Evolutionary conservation across 1,140 invertebrate genomes (phyloP).

Genomic region (Rhizoglyphus robini): DNA sequence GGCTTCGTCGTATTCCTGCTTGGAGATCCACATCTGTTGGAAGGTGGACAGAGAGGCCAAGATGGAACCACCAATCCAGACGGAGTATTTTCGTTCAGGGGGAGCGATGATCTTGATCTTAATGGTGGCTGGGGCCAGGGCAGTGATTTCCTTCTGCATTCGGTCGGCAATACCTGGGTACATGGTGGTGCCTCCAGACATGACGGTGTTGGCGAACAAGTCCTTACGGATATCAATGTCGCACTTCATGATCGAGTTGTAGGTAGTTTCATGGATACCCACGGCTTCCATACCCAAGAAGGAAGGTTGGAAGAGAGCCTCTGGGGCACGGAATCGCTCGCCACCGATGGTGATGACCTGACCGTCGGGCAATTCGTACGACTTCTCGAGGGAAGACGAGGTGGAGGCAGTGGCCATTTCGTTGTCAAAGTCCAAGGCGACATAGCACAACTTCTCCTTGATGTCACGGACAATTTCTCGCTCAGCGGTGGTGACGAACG

Average conservation of each 20-base stretch:
- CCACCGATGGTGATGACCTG: conserved; percentile 54
- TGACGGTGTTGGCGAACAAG: conserved; percentile 64
- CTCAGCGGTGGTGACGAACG: conserved; percentile 42
- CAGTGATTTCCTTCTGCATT: conserved; percentile 78
- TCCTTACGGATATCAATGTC: conserved; percentile 71
- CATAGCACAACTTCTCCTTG: conserved; percentile 34
- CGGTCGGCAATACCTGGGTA: conserved; percentile 70
- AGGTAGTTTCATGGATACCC: conserved; percentile 67
- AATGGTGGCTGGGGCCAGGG: conserved; percentile 64
- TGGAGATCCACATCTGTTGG: conserved; percentile 89
- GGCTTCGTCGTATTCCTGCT: conserved; percentile 88
- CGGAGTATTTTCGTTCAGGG: conserved; percentile 80
- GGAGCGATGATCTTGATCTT: conserved; percentile 91
- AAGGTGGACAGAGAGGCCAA: conserved; percentile 71
- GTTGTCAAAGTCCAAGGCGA: conserved; percentile 35
- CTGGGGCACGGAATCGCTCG: conserved; percentile 85
- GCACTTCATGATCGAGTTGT: conserved; percentile 81
- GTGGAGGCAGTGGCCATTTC: conserved; percentile 39
- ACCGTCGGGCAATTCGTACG: conserved; percentile 84
- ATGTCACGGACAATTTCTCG: conserved; percentile 43
- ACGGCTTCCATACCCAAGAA: conserved; percentile 73
- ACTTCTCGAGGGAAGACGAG: conserved; percentile 63
- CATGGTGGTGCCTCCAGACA: conserved; percentile 61
- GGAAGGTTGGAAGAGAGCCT: conserved; percentile 89
- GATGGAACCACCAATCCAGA: conserved; percentile 78